A percentile compares a stretch with the other conserved stretches of the same genome.
phyloP scores from a whole-genome alignment of 2,888 invertebrate species.

The Pollenia amentaria region DNA sequence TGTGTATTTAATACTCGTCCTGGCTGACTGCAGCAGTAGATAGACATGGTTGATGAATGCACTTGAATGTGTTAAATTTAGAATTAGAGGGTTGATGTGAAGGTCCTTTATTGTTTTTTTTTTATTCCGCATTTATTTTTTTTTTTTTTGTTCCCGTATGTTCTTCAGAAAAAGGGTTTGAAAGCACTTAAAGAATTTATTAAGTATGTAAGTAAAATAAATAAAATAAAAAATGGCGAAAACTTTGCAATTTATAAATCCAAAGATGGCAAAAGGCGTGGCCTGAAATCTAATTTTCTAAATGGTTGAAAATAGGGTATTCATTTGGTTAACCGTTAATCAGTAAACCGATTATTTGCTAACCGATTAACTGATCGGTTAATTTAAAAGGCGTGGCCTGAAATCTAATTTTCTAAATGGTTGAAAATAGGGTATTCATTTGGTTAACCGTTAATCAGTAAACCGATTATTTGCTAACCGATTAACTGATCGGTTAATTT shows the following conservation, averaged over 20 bases:
- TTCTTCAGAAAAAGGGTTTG: conserved; percentile 26
- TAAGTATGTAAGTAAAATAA: conserved; percentile 21
- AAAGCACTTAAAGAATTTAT: conserved; percentile 38
- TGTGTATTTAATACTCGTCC: conserved; percentile 13
- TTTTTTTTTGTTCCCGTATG: not conserved
- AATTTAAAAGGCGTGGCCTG: no score
- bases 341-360: no score
- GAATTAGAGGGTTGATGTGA: conserved; percentile 50
- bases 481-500: no score
- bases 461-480: no score
- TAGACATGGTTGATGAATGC: conserved; percentile 7
- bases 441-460: no score
- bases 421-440: no score
- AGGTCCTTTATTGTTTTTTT: conserved; percentile 52
- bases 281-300: not conserved
- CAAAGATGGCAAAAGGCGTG: conserved; percentile 56
- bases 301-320: not conserved
- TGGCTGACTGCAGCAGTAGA: conserved; percentile 22
- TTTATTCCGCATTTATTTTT: not conserved
- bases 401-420: no score
- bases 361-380: no score
- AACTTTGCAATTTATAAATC: not conserved
- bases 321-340: no score
- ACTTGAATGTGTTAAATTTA: conserved; percentile 21
- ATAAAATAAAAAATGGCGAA: conserved; percentile 43